phyloP scores from a whole-genome alignment of 2,888 invertebrate genomes.

The Dryobotodes eremita region DNA sequence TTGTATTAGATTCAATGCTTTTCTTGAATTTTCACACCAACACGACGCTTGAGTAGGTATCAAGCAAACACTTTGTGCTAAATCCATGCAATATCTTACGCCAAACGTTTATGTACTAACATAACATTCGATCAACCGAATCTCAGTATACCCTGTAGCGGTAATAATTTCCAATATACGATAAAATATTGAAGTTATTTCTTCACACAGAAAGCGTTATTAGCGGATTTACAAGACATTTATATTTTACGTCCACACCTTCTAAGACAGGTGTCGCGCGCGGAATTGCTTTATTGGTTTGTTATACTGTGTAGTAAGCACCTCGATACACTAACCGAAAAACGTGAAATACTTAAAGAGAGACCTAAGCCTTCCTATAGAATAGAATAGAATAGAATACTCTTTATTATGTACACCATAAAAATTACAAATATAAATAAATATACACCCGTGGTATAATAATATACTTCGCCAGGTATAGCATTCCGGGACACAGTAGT shows the following conservation, averaged over 20 bases:
- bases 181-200: conserved; percentile 51
- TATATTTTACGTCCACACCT: conserved; percentile 46
- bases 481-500: too few relatives aligned
- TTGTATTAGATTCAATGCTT: too few relatives aligned
- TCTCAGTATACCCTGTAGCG: conserved; percentile 38
- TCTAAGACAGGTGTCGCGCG: conserved; percentile 30
- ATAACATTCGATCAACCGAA: conserved; percentile 47
- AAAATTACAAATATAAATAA: too few relatives aligned
- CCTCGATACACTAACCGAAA: too few relatives aligned
- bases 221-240: conserved; percentile 40
- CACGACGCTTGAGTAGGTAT: not conserved
- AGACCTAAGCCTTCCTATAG: too few relatives aligned
- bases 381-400: too few relatives aligned
- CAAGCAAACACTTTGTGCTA: not conserved
- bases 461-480: too few relatives aligned
- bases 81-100: conserved; percentile 17
- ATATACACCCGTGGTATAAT: too few relatives aligned
- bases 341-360: too few relatives aligned
- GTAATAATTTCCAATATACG: conserved; percentile 47
- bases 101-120: conserved; percentile 29
- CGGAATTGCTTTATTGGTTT: conserved; percentile 18
- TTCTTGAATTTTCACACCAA: too few relatives aligned
- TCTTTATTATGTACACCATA: too few relatives aligned
- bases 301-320: not conserved
- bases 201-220: conserved; percentile 44